Base-by-base conservation (phyloP, 2,113 vertebrate species). In the Ceuthmochares aereus region DNA sequence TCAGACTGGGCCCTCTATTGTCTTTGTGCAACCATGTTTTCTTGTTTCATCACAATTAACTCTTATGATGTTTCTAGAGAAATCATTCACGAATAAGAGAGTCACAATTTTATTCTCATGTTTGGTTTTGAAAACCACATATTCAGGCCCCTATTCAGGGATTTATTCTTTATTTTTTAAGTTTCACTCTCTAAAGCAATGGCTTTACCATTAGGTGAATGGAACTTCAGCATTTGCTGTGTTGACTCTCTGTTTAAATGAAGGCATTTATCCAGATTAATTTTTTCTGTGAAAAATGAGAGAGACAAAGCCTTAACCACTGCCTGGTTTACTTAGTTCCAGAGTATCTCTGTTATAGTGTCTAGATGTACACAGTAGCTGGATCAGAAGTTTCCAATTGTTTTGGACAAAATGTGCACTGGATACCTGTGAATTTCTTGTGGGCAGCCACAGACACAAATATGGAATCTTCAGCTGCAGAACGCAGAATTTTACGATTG, bases 381-480 rank as follows among this genome's bases (percentile, higher is more conserved):
- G 58, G 26, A 63, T 62, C 47, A 70, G 59, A 81, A 27, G 14
- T 59, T 94, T 89, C 69, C 52, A 67, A 10, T 12, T 58, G 19
- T 66, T 94, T 74, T 37, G 56, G 55, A 29, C 14, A 70, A 93
- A 70, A 11, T 16, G 17, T 87, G 12, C 13, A 12, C 62, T 78
- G 25, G 22, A 59, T 26, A 64, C 23, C 40, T 52, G 4, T 10
- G 40, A 79, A 47, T 52, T 23, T 68, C 79, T 81, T 13, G 9
- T 10, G 27, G 52, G 2, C 29, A 64, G 26, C 11, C 32, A 42
- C 26, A 13, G 15, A 23, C 8, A 4, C 0, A 0, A 42, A 54
- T 42, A 72, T 4, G 4, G 21, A 63, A 43, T 1, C 20, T 36
- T 37, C 47, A 29, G 34, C n/a, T 55, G 36, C 30, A 51, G 55